Percentiles rank a stretch among this genome's conserved stretches.
These are phyloP conservation scores for Drosophila nigritarsus DNA, from an alignment of 2,888 invertebrate species.

Conservation along the genomic window DNA sequence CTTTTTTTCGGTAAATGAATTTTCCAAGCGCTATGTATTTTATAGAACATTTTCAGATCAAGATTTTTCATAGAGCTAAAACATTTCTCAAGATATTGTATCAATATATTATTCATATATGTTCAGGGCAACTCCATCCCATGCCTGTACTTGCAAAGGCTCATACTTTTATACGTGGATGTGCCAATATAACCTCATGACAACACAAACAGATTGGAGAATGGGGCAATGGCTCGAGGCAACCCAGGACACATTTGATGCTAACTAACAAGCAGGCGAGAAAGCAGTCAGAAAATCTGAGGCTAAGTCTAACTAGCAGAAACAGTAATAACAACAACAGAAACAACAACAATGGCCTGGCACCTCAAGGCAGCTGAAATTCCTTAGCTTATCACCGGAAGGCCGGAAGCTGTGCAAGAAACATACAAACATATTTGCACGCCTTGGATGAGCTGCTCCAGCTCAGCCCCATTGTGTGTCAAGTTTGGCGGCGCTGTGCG, in stretches of 20 bases:
- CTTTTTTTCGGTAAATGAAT: background rate
- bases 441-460: slow-evolving; percentile 36
- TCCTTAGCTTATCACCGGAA: slow-evolving; percentile 75
- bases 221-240: slow-evolving; percentile 48
- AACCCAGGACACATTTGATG: slow-evolving; percentile 63
- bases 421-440: slow-evolving; percentile 76
- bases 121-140: background rate
- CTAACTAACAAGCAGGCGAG: slow-evolving; percentile 66
- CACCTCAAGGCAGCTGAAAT: slow-evolving; percentile 70
- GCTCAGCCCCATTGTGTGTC: slow-evolving; percentile 45
- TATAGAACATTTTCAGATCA: background rate
- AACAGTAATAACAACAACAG: slow-evolving; percentile 18
- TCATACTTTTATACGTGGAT: slow-evolving; percentile 23
- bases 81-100: background rate
- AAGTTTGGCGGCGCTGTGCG: slow-evolving; percentile 35
- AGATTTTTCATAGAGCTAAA: background rate
- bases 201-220: slow-evolving; percentile 17
- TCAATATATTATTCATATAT: slow-evolving; percentile 1
- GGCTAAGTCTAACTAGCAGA: slow-evolving; percentile 35
- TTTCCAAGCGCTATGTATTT: background rate
- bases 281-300: slow-evolving; percentile 34
- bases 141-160: background rate
- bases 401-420: slow-evolving; percentile 75
- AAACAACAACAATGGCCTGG: slow-evolving; percentile 27
- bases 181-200: slow-evolving; percentile 42